phyloP scores from a whole-genome alignment of 2,797 vertebrate genomes.

The Gorsachius magnificus region DNA sequence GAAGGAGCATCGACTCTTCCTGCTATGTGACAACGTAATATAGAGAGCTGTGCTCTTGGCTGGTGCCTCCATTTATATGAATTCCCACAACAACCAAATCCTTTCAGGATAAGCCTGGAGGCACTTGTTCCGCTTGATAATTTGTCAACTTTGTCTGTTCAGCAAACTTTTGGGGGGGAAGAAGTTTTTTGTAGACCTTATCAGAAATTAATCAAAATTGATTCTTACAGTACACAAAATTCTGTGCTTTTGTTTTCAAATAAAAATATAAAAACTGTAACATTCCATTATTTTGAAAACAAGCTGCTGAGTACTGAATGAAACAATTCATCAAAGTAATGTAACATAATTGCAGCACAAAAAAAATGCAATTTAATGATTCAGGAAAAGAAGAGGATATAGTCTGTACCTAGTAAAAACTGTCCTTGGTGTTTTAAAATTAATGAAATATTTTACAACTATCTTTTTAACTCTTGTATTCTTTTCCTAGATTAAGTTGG shows the following conservation, averaged over 20 bases:
- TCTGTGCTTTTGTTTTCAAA: neutral
- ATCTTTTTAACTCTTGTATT: neutral
- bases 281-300: neutral
- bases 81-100: neutral
- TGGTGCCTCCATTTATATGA: neutral
- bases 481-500: neutral
- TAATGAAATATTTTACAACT: neutral
- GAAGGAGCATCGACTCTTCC: conserved; percentile 2
- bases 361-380: neutral
- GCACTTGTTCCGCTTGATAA: neutral
- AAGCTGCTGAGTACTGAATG: neutral
- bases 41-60: neutral
- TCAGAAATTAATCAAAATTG: neutral
- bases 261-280: neutral
- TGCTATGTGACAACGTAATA: neutral
- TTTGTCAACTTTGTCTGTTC: neutral
- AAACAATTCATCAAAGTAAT: neutral
- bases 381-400: neutral
- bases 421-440: neutral
- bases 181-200: neutral
- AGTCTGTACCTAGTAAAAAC: neutral
- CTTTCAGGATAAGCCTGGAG: neutral
- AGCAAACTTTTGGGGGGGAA: neutral
- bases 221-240: neutral
- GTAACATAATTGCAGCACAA: neutral